Evolutionary conservation across 2,888 invertebrate species (phyloP).

Genomic region (Diloba caeruleocephala): DNA sequence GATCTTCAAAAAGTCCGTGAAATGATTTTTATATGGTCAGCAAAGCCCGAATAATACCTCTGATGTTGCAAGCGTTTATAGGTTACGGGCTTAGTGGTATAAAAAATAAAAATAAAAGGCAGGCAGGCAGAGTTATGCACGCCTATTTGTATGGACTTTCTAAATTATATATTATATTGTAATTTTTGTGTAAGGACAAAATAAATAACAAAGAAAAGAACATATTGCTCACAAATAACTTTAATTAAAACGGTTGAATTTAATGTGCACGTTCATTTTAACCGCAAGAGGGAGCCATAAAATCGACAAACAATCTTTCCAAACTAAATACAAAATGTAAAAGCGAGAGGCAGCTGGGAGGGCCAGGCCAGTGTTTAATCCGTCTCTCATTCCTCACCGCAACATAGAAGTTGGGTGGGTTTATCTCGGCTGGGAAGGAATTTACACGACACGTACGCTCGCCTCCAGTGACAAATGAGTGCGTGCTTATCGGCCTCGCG

Average conservation of each 20-base stretch:
- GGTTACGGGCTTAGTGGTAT: too few species aligned
- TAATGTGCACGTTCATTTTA: constrained; percentile 23
- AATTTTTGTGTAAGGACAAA: too few species aligned
- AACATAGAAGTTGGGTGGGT: constrained; percentile 71
- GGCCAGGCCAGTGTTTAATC: constrained; percentile 64
- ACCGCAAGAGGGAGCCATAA: constrained; percentile 46
- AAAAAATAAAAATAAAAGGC: too few species aligned
- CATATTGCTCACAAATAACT: constrained; percentile 12
- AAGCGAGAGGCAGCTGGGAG: constrained; percentile 54
- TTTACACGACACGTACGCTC: constrained; percentile 82
- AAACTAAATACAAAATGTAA: constrained; percentile 50
- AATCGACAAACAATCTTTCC: constrained; percentile 47
- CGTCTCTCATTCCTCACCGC: constrained; percentile 58
- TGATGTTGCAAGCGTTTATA: too few species aligned
- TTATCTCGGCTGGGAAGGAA: constrained; percentile 80
- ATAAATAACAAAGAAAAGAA: too few species aligned
- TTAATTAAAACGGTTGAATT: constrained; percentile 23
- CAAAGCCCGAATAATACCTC: too few species aligned
- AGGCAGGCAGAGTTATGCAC: too few species aligned
- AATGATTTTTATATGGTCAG: too few species aligned
- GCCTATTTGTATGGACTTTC: too few species aligned
- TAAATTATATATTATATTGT: too few species aligned
- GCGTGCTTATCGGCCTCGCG: constrained; percentile 75
- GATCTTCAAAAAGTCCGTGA: too few species aligned
- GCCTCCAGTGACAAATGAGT: constrained; percentile 86